Evolutionary conservation across 2,797 vertebrate species (phyloP), one percentile per base, ranked within the genome.

Genomic region (Phyllotis vaccarum): DNA sequence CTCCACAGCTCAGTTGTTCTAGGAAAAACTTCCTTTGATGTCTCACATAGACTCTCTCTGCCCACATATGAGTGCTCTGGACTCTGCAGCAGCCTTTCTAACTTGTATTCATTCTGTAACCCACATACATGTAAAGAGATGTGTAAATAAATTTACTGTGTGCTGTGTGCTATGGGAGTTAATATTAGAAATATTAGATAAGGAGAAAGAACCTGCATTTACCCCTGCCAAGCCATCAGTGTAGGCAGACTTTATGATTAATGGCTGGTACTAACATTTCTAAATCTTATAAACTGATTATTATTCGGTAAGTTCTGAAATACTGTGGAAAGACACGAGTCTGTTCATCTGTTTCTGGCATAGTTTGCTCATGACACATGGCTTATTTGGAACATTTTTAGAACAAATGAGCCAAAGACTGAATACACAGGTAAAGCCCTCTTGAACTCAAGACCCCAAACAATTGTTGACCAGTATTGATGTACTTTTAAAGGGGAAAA

Each of bases 361-460:
- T 40, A 56, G 16, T 21, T n/a, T 40, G 37, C n/a, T 72, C 68
- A 74, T 0, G 2, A 58, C 68, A 56, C 37, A 34, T 60, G 54
- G 27, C 34, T 90, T 68, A 43, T 34, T 89, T 49, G 80, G 13
- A 72, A 93, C 66, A 10, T 27, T 93, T 93, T 90, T 49, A 93
- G 70, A 92, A 74, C 34, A 91, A 92, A 83, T 95, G 40, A 91
- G 81, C 6, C 17, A 60, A 76, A 76, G 24, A 43, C 2, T 40
- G n/a, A 89, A 52, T 82, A 60, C 88, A 75, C 64, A 14, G 74
- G 34, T 64, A 40, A 86, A 1, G 21, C n/a, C 31, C 27, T 93
- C 56, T 94, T 87, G 90, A 86, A 96, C 93, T 82, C 54, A 96
- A 97, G 37, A 75, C 14, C 22, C 49, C 89, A 94, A 91, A 8